Conservation (phyloP, 2,113 vertebrate species). For the Oceanites oceanicus region DNA sequence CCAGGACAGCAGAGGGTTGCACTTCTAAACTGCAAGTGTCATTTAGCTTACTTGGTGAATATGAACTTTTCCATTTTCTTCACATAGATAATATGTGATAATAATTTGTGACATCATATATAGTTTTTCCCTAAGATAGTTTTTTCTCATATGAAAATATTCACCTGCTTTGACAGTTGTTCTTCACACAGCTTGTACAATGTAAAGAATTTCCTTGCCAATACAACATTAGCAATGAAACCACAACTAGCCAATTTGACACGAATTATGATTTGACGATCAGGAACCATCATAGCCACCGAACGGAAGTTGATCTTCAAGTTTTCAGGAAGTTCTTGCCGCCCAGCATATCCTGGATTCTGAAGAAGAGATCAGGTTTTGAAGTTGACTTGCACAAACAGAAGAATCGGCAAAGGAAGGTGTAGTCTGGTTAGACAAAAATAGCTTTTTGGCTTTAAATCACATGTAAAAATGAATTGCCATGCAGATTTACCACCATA, state of each 20-base stretch:
- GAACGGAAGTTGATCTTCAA: slow-evolving; percentile 96
- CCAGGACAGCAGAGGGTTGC: background rate
- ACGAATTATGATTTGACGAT: slow-evolving; percentile 95
- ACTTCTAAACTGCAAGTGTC: background rate
- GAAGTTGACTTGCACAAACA: background rate
- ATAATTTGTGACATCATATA: background rate
- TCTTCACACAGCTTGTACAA: slow-evolving; percentile 96
- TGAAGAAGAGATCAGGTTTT: slow-evolving; percentile 44
- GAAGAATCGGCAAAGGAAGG: background rate
- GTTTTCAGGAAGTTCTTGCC: slow-evolving; percentile 96
- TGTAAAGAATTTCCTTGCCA: slow-evolving; percentile 94
- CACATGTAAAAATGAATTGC: background rate
- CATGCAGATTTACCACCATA: background rate
- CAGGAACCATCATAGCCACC: slow-evolving; percentile 98
- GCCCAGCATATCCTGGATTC: slow-evolving; percentile 97
- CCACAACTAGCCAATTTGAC: slow-evolving; percentile 96
- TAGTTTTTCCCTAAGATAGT: background rate
- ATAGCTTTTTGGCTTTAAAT: background rate
- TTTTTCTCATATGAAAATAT: background rate
- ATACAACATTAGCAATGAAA: slow-evolving; percentile 88
- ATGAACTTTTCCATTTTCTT: background rate
- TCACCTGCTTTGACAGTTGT: slow-evolving; percentile 95
- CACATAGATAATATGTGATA: background rate
- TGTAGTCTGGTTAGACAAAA: background rate
- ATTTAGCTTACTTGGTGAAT: background rate